Conservation (phyloP, 2,797 vertebrate species). For the Mallotus villosus region DNA sequence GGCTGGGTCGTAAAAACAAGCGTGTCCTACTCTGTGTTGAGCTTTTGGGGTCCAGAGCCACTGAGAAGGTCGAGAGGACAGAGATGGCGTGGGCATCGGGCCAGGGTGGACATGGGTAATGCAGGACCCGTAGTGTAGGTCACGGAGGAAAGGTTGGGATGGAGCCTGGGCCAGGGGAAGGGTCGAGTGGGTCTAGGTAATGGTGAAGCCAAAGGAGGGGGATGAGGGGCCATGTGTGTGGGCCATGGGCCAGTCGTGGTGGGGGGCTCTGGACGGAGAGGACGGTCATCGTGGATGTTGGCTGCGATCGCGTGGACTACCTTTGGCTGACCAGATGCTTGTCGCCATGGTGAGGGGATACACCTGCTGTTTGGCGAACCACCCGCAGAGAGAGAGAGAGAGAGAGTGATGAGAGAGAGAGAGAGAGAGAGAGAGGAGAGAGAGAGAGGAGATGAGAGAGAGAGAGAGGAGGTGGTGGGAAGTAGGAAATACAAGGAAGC, state of each 20-base stretch:
- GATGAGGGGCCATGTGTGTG: neutral
- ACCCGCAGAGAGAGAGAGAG: slow-evolving; percentile 22
- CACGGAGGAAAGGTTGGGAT: neutral
- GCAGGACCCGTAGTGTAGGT: too few relatives aligned
- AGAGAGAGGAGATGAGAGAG: neutral
- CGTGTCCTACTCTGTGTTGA: too few relatives aligned
- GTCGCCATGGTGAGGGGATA: slow-evolving; percentile 52
- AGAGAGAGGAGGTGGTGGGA: neutral
- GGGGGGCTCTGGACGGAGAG: slow-evolving; percentile 35
- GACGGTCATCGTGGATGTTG: slow-evolving; percentile 39
- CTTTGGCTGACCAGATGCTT: slow-evolving; percentile 58
- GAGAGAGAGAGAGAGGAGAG: neutral
- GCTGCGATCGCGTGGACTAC: slow-evolving; percentile 36
- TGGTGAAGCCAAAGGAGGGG: neutral
- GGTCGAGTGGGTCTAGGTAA: neutral
- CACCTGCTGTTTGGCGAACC: slow-evolving; percentile 39
- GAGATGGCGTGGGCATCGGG: too few relatives aligned
- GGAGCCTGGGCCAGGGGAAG: too few relatives aligned
- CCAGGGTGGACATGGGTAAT: too few relatives aligned
- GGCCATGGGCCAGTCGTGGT: slow-evolving; percentile 38
- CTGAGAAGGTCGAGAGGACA: neutral
- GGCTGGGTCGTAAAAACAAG: too few relatives aligned
- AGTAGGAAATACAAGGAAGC: neutral
- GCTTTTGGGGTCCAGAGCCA: too few relatives aligned
- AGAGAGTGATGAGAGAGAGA: neutral